Evolutionary conservation across 2,888 invertebrate genomes (phyloP).

Genomic region (Doris montereyensis): DNA sequence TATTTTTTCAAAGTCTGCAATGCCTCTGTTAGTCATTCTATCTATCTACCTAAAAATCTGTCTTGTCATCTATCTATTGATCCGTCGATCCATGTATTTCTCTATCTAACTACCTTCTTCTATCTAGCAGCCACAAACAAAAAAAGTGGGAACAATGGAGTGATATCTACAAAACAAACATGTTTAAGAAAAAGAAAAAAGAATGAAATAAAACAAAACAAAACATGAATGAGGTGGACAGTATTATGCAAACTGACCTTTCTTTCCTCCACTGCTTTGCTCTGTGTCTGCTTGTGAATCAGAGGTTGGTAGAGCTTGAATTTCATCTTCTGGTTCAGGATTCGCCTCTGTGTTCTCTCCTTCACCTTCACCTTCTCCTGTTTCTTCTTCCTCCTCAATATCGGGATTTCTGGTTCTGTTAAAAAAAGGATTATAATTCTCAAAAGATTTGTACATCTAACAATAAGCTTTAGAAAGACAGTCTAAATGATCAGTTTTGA

Average conservation of each 20-base stretch:
- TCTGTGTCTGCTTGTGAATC: slow-evolving; percentile 41
- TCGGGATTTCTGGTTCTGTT: slow-evolving; percentile 71
- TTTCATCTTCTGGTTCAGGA: slow-evolving; percentile 48
- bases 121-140: too few relatives aligned
- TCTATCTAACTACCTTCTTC: too few relatives aligned
- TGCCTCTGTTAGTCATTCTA: background rate
- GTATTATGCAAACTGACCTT: background rate
- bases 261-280: slow-evolving; percentile 27
- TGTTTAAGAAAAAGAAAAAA: background rate
- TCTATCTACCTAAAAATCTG: background rate
- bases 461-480: too few relatives aligned
- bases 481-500: too few relatives aligned
- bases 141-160: too few relatives aligned
- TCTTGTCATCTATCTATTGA: too few relatives aligned
- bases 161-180: too few relatives aligned
- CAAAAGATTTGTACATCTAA: too few relatives aligned
- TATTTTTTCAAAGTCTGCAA: background rate
- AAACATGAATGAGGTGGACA: background rate
- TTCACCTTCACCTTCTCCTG: slow-evolving; percentile 52
- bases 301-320: slow-evolving; percentile 47
- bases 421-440: too few relatives aligned
- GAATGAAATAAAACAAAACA: background rate
- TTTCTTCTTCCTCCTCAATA: slow-evolving; percentile 65
- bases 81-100: too few relatives aligned
- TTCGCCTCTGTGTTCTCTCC: slow-evolving; percentile 51